Evolutionary conservation across 2,113 vertebrate species (phyloP).

Genomic region (Leptodactylus fuscus): DNA sequence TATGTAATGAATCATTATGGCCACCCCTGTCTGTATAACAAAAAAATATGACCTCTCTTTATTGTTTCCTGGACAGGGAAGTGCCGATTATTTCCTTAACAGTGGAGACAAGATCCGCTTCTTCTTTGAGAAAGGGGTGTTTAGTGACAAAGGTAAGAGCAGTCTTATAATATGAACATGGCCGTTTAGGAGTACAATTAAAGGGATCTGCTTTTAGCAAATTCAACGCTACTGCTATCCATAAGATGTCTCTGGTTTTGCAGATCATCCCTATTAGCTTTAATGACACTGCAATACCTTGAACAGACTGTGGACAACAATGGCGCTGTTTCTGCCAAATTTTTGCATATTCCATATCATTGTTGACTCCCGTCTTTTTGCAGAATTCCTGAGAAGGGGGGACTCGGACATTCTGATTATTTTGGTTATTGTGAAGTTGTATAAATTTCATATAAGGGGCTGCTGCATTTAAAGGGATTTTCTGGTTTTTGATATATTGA

Average conservation of each 20-base stretch:
- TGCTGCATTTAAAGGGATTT: no score
- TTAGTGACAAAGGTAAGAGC: constrained; percentile 84
- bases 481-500: no score
- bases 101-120: constrained; percentile 95
- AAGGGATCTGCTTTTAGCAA: not conserved
- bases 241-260: not conserved
- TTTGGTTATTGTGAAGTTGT: no score
- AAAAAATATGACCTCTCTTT: no score
- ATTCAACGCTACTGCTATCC: not conserved
- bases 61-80: constrained; percentile 77
- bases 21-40: no score
- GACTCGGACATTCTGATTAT: no score
- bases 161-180: not conserved
- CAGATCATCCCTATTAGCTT: not conserved
- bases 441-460: no score
- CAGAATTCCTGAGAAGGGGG: no score
- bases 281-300: not conserved
- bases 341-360: no score
- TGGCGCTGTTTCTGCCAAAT: not conserved
- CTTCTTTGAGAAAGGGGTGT: constrained; percentile 96
- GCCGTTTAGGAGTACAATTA: not conserved
- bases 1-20: no score
- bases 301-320: not conserved
- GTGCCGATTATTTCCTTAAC: constrained; percentile 89
- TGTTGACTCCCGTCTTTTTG: no score